Evolutionary conservation across 2,113 vertebrate species (phyloP), one percentile per base, ranked within the genome.

Genomic region (Atrichornis clamosus): DNA sequence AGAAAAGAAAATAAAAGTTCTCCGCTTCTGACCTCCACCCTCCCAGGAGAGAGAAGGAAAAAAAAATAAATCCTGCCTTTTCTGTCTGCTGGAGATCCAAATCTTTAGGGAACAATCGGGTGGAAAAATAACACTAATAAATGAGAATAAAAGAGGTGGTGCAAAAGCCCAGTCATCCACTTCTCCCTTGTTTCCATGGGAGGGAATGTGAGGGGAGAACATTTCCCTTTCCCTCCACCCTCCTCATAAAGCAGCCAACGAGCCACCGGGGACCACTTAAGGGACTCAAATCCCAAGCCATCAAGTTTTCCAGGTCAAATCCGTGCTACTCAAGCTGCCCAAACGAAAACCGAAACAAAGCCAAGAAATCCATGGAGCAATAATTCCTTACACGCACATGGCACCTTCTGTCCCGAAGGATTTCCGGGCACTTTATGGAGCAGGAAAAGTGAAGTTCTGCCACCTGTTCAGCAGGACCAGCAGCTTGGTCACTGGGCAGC

Each of bases 251-350:
- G 15, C 75, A 47, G 39, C 58, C 95, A 90, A 97, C 93, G 35
- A 94, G 93, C 76, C 90, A 77, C 23, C 50, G 81, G 93, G 91
- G 95, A 96, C 59, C 76, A n/a, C 49, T 97, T 63, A 95, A 95
- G 56, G 69, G 82, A 41, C 85, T 95, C 84, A 88, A 96, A 77
- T 47, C 75, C 90, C 90, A 86, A 47, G 14, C 81, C 91, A 79
- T 90, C 81, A 47, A 21, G 15, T 93, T 95, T 96, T 87, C 93
- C 82, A 69, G 82, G 75, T 67, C 95, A 91, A 94, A 53, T 37
- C 84, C 65, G 79, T 69, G 69, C 84, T 80, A 26, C 84, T 87
- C 82, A n/a, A 87, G 55, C 33, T 35, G 78, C 39, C 42, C 70
- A 80, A 47, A 9, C 33, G 24, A 70, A 94, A 93, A 63, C 41